Evolutionary conservation across 2,797 vertebrate species (phyloP).

Genomic region (Novumbra hubbsi): DNA sequence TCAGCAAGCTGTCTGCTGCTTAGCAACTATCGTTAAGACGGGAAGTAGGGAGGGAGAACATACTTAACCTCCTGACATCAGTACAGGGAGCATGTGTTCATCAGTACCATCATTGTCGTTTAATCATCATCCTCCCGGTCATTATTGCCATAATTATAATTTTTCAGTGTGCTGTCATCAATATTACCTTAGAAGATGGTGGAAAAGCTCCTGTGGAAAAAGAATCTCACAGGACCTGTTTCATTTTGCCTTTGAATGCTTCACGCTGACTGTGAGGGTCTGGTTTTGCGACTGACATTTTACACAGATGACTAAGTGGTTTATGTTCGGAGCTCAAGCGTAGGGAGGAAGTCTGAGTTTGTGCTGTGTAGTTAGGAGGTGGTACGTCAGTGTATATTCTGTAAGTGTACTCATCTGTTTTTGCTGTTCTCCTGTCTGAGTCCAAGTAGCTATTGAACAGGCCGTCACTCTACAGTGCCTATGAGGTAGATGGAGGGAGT

Average conservation of each 20-base stretch:
- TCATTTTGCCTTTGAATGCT: not conserved
- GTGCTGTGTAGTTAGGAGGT: not conserved
- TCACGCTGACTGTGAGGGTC: not conserved
- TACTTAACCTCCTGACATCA: constrained; percentile 9
- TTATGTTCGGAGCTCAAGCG: not conserved
- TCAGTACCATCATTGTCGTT: constrained; percentile 14
- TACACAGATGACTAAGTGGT: not conserved
- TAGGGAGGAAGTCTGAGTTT: not conserved
- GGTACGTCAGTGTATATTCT: not conserved
- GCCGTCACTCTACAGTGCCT: not conserved
- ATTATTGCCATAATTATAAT: not conserved
- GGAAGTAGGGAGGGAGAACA: not conserved
- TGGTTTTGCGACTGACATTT: not conserved
- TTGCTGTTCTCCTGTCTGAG: not conserved
- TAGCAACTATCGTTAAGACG: constrained; percentile 18
- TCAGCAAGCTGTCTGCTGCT: constrained; percentile 37
- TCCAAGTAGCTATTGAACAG: not conserved
- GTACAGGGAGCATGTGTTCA: constrained; percentile 6
- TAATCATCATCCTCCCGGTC: constrained; percentile 18
- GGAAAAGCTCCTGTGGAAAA: not conserved
- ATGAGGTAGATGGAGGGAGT: not conserved
- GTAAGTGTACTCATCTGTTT: not conserved
- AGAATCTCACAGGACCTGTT: not conserved
- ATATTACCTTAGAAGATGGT: not conserved
- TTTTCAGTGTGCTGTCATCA: not conserved